A percentile compares a stretch with the other conserved stretches of the same genome.
These are phyloP conservation scores for Hemiprocne comata DNA, from an alignment of 2,113 vertebrate species.

Conservation along the genomic window DNA sequence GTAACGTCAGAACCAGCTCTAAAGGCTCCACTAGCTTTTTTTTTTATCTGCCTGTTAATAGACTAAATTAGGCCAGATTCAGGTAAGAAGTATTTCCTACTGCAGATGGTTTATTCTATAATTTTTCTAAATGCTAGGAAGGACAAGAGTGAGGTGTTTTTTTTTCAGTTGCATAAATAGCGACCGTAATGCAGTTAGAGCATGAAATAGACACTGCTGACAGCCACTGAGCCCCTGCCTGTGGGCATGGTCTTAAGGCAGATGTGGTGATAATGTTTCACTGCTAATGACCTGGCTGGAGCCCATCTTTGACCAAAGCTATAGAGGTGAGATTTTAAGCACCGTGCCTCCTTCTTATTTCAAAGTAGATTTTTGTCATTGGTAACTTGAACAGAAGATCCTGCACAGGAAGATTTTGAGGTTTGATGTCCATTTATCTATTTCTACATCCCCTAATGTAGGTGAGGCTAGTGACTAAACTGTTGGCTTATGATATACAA, in stretches of 20 bases:
- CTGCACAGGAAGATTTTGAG: neutral
- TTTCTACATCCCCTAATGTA: neutral
- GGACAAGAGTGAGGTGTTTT: neutral
- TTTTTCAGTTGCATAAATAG: neutral
- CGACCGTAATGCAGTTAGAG: neutral
- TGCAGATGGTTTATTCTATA: neutral
- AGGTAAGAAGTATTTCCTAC: neutral
- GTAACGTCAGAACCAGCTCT: neutral
- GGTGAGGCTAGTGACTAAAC: neutral
- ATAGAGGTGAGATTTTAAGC: neutral
- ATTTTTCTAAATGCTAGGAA: neutral
- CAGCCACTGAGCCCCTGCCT: neutral
- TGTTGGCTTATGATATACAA: accelerated
- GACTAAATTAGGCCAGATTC: neutral
- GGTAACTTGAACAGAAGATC: neutral
- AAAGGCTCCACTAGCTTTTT: neutral
- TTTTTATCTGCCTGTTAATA: neutral
- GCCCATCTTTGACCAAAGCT: neutral
- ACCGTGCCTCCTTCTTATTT: neutral
- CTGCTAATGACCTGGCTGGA: neutral
- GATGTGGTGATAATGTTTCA: neutral
- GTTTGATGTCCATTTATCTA: neutral
- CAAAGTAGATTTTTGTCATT: neutral
- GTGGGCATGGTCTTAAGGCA: neutral
- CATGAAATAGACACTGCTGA: neutral